Evolutionary conservation across 2,888 invertebrate genomes (phyloP).

Genomic region (Melanargia galathea): DNA sequence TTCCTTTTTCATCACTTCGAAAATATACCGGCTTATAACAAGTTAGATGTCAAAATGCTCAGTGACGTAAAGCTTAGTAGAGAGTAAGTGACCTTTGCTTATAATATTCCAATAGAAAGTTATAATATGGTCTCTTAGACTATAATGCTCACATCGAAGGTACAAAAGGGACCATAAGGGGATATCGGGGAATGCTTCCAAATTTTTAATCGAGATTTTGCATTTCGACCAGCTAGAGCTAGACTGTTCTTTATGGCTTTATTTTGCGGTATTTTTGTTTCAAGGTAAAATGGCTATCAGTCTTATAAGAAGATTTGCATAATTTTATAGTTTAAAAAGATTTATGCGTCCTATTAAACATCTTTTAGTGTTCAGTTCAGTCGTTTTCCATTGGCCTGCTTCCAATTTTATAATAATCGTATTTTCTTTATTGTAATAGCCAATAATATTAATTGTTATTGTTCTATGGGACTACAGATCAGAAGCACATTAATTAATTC

Average conservation of each 20-base stretch:
- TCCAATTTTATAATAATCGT: constrained; percentile 8
- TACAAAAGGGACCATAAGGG: constrained; percentile 67
- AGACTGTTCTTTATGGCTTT: constrained; percentile 60
- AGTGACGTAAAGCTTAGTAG: no score
- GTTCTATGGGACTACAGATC: background rate
- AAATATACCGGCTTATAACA: no score
- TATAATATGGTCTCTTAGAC: background rate
- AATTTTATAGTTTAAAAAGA: constrained; percentile 42
- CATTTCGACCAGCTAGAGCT: constrained; percentile 58
- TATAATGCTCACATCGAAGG: constrained; percentile 63
- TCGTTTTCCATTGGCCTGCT: constrained; percentile 6
- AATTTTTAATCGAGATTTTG: constrained; percentile 76
- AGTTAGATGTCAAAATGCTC: no score
- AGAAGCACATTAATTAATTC: background rate
- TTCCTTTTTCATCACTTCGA: no score
- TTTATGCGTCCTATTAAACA: constrained; percentile 9
- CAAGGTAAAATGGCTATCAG: constrained; percentile 65
- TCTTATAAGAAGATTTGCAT: constrained; percentile 42
- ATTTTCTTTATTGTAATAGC: constrained; percentile 3
- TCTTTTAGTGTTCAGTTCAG: constrained; percentile 9
- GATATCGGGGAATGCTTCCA: constrained; percentile 66
- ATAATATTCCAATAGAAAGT: background rate
- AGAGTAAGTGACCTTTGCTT: no score
- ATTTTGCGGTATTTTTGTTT: constrained; percentile 66
- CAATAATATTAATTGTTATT: background rate